A percentile compares a stretch with the other conserved stretches of the same genome.
Evolutionary conservation across 2,797 vertebrate genomes (phyloP).

Genomic region (Setipinna tenuifilis): DNA sequence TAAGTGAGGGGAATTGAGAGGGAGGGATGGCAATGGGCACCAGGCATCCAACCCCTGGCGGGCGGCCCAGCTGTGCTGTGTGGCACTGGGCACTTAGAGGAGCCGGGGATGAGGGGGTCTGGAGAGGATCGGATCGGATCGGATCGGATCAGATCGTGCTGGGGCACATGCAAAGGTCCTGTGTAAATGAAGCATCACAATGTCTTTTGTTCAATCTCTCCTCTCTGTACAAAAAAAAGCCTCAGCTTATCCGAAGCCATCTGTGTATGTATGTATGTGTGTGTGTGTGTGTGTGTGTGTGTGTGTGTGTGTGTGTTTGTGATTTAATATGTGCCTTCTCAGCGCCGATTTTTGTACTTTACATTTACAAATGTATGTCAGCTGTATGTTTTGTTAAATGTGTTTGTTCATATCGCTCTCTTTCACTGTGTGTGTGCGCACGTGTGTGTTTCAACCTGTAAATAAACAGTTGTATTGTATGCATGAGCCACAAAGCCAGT

Average conservation of each 20-base stretch:
- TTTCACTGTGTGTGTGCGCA: background rate
- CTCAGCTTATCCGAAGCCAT: background rate
- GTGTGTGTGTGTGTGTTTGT: slow-evolving; percentile 9
- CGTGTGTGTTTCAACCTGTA: background rate
- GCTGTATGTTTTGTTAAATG: background rate
- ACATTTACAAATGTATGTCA: background rate
- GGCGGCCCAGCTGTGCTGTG: background rate
- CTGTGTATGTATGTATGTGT: slow-evolving; percentile 3
- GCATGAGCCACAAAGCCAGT: slow-evolving; percentile 7
- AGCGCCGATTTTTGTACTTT: slow-evolving; percentile 18
- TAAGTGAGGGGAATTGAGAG: background rate
- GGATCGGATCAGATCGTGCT: background rate
- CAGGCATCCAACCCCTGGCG: background rate
- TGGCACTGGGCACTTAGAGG: background rate
- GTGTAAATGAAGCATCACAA: slow-evolving; percentile 23
- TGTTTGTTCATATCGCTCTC: background rate
- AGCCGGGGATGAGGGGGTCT: background rate
- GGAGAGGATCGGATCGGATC: background rate
- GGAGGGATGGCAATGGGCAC: background rate
- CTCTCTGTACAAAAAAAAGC: slow-evolving; percentile 24
- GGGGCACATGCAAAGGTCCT: slow-evolving; percentile 26
- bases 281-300: background rate
- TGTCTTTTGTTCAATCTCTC: slow-evolving; percentile 20
- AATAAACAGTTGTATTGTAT: background rate
- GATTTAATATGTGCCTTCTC: slow-evolving; percentile 21